A percentile compares a stretch with the other conserved stretches of the same genome.
Conservation (phyloP, 2,888 invertebrate species). For the Drosophila robusta region DNA sequence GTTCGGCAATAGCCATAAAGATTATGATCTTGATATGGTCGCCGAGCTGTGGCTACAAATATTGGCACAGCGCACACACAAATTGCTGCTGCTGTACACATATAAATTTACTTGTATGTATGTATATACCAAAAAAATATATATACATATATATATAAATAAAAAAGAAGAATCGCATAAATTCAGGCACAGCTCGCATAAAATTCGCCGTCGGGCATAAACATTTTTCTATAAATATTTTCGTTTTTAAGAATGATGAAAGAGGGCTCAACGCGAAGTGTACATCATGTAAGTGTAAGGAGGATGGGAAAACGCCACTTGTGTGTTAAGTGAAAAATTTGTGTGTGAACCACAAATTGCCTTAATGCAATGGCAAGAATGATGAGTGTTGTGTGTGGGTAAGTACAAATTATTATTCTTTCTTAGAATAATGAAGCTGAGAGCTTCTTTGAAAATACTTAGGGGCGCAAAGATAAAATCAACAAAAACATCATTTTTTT, state of each 20-base stretch:
- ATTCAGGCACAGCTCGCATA: conserved; percentile 56
- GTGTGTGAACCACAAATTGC: conserved; percentile 38
- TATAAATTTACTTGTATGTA: conserved; percentile 18
- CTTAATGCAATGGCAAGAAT: conserved; percentile 30
- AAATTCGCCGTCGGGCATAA: conserved; percentile 54
- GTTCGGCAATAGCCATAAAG: conserved; percentile 66
- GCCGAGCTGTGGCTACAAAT: conserved; percentile 49
- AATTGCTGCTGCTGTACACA: conserved; percentile 32
- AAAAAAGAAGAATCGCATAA: conserved; percentile 48
- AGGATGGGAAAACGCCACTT: conserved; percentile 24
- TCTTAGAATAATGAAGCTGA: background rate
- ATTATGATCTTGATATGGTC: conserved; percentile 71
- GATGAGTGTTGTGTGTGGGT: conserved; percentile 3
- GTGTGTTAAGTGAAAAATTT: conserved; percentile 50
- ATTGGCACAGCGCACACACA: conserved; percentile 49
- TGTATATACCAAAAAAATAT: conserved; percentile 11
- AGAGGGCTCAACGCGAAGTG: conserved; percentile 18
- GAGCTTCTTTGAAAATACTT: background rate
- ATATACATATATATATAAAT: background rate
- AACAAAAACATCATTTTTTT: background rate
- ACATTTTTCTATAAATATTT: conserved; percentile 64
- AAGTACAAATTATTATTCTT: conserved; percentile 8
- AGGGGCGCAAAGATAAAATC: background rate
- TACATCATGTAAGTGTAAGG: background rate
- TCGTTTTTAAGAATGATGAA: conserved; percentile 53